phyloP scores from a whole-genome alignment of 2,888 invertebrate species.

The Griposia aprilina region DNA sequence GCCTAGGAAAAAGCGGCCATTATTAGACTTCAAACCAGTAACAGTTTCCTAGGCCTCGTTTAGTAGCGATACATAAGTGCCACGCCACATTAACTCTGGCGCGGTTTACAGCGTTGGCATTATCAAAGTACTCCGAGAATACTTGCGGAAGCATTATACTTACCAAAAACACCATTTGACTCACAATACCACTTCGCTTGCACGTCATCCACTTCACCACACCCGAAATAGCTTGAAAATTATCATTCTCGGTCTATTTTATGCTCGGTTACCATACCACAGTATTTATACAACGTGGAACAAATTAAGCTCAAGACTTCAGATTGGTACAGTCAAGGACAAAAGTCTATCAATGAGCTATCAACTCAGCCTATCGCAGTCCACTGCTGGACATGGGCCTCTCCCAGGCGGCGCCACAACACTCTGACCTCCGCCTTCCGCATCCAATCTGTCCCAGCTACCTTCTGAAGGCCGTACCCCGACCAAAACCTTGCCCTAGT shows the following conservation, averaged over 20 bases:
- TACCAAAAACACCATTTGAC: constrained; percentile 60
- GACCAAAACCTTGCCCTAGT: too few relatives aligned
- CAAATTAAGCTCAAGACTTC: background rate
- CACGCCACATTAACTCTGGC: constrained; percentile 21
- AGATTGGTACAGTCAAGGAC: background rate
- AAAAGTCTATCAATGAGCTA: background rate
- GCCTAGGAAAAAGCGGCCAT: background rate
- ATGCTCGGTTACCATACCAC: background rate
- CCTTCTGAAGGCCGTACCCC: background rate
- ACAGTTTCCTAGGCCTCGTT: background rate
- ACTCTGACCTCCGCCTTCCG: background rate
- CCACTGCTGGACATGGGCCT: background rate
- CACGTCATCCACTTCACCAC: constrained; percentile 55
- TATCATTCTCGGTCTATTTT: constrained; percentile 38
- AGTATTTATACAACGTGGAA: background rate
- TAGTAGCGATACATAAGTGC: constrained; percentile 10
- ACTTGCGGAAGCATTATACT: constrained; percentile 60
- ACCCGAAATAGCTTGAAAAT: constrained; percentile 53
- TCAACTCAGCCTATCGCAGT: background rate
- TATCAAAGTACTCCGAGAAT: constrained; percentile 63
- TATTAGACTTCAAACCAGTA: background rate
- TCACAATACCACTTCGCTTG: constrained; percentile 47
- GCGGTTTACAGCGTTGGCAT: constrained; percentile 46
- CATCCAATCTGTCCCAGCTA: background rate
- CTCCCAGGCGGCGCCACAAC: background rate